Percentiles rank a stretch among this genome's conserved stretches.
Conservation (phyloP, 1,140 invertebrate species). For the Aphelenchoides fujianensis region DNA sequence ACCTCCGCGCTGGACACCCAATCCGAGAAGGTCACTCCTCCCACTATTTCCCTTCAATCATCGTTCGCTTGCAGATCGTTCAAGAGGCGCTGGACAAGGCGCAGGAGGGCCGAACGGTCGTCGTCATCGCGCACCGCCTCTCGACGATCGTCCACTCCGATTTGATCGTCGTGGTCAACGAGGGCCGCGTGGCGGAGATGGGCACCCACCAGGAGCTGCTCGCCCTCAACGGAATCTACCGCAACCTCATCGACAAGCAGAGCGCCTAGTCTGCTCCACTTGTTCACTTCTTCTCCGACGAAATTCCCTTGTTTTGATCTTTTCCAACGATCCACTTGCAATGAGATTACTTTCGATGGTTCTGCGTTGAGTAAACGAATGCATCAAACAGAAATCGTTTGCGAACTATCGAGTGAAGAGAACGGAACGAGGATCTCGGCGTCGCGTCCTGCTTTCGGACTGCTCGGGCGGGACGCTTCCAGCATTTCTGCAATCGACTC, state of each 20-base stretch:
- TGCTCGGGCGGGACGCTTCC: no score
- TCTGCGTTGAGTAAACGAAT: background rate
- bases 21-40: slow-evolving; percentile 18
- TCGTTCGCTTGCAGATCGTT: slow-evolving; percentile 25
- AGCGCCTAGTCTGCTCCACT: slow-evolving; percentile 1
- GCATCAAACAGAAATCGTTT: background rate
- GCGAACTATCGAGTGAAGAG: background rate
- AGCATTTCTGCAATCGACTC: no score
- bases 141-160: slow-evolving; percentile 62
- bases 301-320: no score
- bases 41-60: no score
- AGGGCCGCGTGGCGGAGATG: slow-evolving; percentile 62
- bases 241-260: slow-evolving; percentile 38
- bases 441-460: no score
- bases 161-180: slow-evolving; percentile 61
- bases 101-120: slow-evolving; percentile 63
- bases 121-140: slow-evolving; percentile 65
- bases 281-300: no score
- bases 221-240: slow-evolving; percentile 31
- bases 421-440: no score
- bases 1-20: slow-evolving; percentile 59
- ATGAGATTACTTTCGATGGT: background rate
- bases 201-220: slow-evolving; percentile 45
- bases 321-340: background rate
- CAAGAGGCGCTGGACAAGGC: slow-evolving; percentile 52